Base-by-base conservation (phyloP, 2,888 invertebrate species). In the Eupithecia pulchellata region DNA sequence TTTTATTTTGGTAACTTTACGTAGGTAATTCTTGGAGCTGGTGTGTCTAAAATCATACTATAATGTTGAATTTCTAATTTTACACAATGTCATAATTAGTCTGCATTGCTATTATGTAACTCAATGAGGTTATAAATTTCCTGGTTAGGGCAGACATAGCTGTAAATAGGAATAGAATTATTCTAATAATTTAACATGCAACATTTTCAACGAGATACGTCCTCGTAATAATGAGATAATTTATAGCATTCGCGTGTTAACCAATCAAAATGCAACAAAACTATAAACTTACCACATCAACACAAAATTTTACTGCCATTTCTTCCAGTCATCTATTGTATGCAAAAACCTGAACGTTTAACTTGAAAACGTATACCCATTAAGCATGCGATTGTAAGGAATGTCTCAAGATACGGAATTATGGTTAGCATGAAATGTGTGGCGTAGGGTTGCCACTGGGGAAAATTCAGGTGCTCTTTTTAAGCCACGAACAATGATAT, bases 331-430 rank as follows among this genome's bases (percentile, higher is more conserved):
- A 62, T 68, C n/a, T 52, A 63, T 57, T 73, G 67, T 64, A 64
- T 57, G 66, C 66, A 69, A 69, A 73, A 69, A 69, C 34, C 20
- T 69, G 62, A 73, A 62, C 73, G 66, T 61, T 69, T 67, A 65
- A 73, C 55, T 65, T 67, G 17, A 57, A 55, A 73, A 73, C 32
- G 73, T 68, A 73, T 64, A 67, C 47, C 64, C 67, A 66, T 69
- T 67, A 67, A 73, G 34, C 69, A 73, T 73, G 73, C 73, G 42
- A 73, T 73, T 73, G 73, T 67, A 70, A 70, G 67, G 69, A 76
- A 75, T 71, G 78, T 78, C 77, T 78, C 78, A 78, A 78, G 78
- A 78, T 78, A 75, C 68, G 71, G 69, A 76, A 77, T 75, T 73
- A 77, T 71, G 70, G 71, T 73, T 65, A 72, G 60, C 73, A 66